phyloP scores from a whole-genome alignment of 2,113 vertebrate species.

The Ochotona princeps region DNA sequence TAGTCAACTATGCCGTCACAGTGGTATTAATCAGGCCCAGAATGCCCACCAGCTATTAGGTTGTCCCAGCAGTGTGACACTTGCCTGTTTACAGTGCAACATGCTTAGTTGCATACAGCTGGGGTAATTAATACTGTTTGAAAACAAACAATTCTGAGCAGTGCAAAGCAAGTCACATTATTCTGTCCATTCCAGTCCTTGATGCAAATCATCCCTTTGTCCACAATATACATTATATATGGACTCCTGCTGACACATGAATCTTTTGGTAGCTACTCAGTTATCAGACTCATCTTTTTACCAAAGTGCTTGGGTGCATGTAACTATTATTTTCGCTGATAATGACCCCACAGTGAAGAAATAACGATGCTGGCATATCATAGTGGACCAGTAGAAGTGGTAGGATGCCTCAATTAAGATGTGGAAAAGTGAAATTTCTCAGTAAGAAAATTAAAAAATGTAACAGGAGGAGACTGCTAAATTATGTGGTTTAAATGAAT shows the following conservation, averaged over 20 bases:
- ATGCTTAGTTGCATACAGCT: no score
- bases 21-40: no score
- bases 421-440: neutral
- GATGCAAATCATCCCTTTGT: neutral
- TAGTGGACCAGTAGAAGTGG: neutral
- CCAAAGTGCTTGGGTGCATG: neutral
- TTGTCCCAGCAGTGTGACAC: no score
- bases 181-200: fast-evolving
- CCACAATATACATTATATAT: neutral
- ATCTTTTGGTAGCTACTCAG: neutral
- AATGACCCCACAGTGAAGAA: no score
- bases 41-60: no score
- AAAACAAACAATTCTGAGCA: neutral
- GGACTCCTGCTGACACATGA: neutral
- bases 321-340: neutral
- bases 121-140: neutral
- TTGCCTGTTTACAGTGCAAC: no score
- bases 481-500: neutral
- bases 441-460: neutral
- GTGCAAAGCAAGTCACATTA: neutral
- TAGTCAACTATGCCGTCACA: no score
- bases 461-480: neutral
- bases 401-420: neutral
- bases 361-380: neutral
- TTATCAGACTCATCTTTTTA: neutral